Evolutionary conservation across 2,113 vertebrate species (phyloP), one percentile per base, ranked within the genome.

Genomic region (Pampusana beccarii): DNA sequence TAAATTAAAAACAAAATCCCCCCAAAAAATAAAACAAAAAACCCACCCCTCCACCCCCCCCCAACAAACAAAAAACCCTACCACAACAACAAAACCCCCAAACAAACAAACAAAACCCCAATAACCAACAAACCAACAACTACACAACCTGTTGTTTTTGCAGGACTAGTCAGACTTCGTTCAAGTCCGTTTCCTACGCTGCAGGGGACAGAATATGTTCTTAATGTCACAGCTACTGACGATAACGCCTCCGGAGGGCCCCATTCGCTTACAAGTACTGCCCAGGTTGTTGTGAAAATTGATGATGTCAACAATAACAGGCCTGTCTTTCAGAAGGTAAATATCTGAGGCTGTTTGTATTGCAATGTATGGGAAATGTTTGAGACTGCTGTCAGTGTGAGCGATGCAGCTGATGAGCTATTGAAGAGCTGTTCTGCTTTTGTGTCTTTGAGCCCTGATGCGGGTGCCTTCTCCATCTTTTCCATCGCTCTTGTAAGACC

Each of bases 291-390:
- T 36, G 98, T 99, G 77, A 98, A 98, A 86, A 97, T 99, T 58
- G 98, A 99, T 57, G 98, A 99, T 42, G 98, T 99, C 90, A 99
- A 99, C 97, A 99, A 98, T 94, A 99, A 99, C 98, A 99, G 99
- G 91, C 99, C 98, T 33, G 93, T 99, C 60, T 99, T 99, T 96
- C 98, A 98, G 90, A 98, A 98, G 98, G 99, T 99, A 96, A 92
- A 84, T 84, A 28, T 7, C 17, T 25, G 53, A 88, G 46, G 12
- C 40, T 3, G 5, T 79, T 38, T 57, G 20, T 51, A 5, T 72
- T 54, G 53, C 36, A 13, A 13, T 57, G 29, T 58, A 40, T 26
- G 28, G 29, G 72, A 34, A 57, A 46, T 77, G 25, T 54, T 58
- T 75, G 44, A 61, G 5, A 13, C 24, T 34, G 11, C 46, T 67